Evolutionary conservation across 2,797 vertebrate species (phyloP).

Genomic region (Vultur gryphus): DNA sequence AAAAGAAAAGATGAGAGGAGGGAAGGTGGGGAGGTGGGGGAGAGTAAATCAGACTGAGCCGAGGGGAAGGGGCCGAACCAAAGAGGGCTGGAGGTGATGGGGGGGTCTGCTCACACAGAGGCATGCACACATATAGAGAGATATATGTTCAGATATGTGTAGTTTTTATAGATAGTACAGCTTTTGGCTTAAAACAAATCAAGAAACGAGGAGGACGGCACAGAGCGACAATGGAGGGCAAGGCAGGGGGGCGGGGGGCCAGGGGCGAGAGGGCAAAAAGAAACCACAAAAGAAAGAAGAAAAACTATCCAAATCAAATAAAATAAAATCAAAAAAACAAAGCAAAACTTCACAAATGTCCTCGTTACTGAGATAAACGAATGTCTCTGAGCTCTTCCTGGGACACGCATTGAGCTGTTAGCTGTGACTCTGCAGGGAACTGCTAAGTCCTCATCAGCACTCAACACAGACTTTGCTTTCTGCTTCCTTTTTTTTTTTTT

Average conservation of each 20-base stretch:
- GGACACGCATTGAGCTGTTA: slow-evolving; percentile 81
- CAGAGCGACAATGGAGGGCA: slow-evolving; percentile 42
- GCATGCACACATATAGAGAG: slow-evolving; percentile 54
- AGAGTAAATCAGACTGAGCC: slow-evolving; percentile 73
- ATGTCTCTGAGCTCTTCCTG: slow-evolving; percentile 84
- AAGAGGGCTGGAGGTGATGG: not conserved
- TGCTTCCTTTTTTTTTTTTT: slow-evolving; percentile 74
- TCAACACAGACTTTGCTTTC: slow-evolving; percentile 84
- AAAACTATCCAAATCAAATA: not conserved
- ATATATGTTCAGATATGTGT: not conserved
- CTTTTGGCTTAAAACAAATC: slow-evolving; percentile 12
- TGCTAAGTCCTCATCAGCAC: slow-evolving; percentile 97
- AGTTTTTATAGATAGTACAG: not conserved
- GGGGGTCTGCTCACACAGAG: slow-evolving; percentile 40
- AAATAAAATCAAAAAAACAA: slow-evolving; percentile 9
- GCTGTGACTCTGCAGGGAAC: slow-evolving; percentile 92
- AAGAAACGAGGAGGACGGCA: slow-evolving; percentile 78
- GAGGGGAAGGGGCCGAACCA: slow-evolving; percentile 53
- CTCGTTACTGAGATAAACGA: slow-evolving; percentile 94
- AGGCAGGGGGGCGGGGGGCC: not conserved
- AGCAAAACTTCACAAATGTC: slow-evolving; percentile 96
- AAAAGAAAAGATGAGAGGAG: not conserved
- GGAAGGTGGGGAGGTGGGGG: not conserved
- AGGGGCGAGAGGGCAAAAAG: slow-evolving; percentile 8
- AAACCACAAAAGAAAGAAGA: not conserved